Evolutionary conservation across 2,113 vertebrate species (phyloP).

Genomic region (Rhagologus leucostigma): DNA sequence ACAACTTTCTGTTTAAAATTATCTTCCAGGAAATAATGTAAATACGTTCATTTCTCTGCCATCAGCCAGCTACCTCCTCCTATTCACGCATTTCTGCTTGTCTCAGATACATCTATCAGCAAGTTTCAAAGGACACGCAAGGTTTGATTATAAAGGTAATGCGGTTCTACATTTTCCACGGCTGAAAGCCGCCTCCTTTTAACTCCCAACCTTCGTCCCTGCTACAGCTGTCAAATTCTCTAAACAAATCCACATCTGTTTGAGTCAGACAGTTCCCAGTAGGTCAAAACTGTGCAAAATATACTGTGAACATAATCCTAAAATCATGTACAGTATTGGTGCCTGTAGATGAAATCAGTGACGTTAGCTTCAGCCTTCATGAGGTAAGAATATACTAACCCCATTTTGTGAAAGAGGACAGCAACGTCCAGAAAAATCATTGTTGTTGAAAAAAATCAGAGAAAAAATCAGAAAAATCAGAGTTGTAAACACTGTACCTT

Average conservation of each 20-base stretch:
- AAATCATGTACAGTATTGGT: neutral
- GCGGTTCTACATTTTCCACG: neutral
- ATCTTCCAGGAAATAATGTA: neutral
- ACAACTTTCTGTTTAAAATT: neutral
- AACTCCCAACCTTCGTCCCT: neutral
- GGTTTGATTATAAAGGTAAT: neutral
- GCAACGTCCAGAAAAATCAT: rapidly evolving
- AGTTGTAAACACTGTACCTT: neutral
- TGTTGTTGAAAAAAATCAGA: too few species aligned
- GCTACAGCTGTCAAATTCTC: neutral
- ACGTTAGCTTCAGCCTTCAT: neutral
- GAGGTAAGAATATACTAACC: neutral
- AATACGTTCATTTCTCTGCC: neutral
- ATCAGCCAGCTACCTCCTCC: neutral
- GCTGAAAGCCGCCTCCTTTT: neutral
- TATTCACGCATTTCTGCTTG: neutral
- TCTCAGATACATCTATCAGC: neutral
- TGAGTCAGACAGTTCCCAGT: neutral
- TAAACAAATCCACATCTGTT: neutral
- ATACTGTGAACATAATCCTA: neutral
- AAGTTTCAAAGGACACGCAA: neutral
- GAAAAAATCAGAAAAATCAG: neutral
- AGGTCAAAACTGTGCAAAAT: neutral
- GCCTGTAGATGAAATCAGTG: neutral
- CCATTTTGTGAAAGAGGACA: neutral